Percentiles rank a stretch among this genome's conserved stretches.
Evolutionary conservation across 2,888 invertebrate genomes (phyloP).

Genomic region (Plagiodera versicolora): DNA sequence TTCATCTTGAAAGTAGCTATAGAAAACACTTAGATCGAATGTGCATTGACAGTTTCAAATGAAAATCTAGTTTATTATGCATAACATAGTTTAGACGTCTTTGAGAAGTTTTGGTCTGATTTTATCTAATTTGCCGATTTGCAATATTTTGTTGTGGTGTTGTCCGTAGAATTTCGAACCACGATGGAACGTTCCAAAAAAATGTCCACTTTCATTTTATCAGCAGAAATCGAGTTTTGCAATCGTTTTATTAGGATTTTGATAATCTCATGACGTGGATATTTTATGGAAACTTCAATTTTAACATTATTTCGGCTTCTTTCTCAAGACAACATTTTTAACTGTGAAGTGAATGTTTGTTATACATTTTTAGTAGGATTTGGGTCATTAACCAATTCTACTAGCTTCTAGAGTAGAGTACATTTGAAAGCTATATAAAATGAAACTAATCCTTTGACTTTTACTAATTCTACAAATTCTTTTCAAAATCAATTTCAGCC

Average conservation of each 20-base stretch:
- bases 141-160: slow-evolving; percentile 38
- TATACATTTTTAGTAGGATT: slow-evolving; percentile 26
- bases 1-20: slow-evolving; percentile 25
- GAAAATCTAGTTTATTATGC: slow-evolving; percentile 43
- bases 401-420: slow-evolving; percentile 34
- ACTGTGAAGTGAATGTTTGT: slow-evolving; percentile 36
- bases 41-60: slow-evolving; percentile 33
- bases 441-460: slow-evolving; percentile 17
- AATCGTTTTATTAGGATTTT: neutral
- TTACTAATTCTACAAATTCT: neutral
- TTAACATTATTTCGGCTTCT: slow-evolving; percentile 39
- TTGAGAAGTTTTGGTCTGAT: slow-evolving; percentile 40
- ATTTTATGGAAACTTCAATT: neutral
- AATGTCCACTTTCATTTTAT: neutral
- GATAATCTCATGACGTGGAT: neutral
- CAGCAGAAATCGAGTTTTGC: neutral
- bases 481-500: too few relatives aligned
- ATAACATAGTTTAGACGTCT: slow-evolving; percentile 45
- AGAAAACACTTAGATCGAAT: slow-evolving; percentile 35
- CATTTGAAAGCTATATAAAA: slow-evolving; percentile 16
- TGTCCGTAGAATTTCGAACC: slow-evolving; percentile 18
- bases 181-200: slow-evolving; percentile 10
- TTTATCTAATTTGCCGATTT: slow-evolving; percentile 46
- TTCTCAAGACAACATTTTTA: slow-evolving; percentile 31
- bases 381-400: slow-evolving; percentile 9